phyloP scores from a whole-genome alignment of 2,888 invertebrate species.

The Andrena camellia region DNA sequence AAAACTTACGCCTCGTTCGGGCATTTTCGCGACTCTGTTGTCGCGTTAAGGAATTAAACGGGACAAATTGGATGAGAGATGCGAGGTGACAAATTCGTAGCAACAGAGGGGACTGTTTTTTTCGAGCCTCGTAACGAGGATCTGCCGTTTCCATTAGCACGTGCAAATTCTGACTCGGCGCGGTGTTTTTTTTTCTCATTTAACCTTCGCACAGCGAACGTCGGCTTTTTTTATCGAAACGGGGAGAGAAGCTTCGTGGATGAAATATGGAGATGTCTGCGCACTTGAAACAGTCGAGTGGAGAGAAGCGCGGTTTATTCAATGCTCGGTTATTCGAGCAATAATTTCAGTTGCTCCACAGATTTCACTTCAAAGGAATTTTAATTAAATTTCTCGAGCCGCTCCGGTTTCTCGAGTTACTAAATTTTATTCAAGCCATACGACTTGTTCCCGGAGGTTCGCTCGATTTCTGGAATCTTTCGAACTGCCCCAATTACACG shows the following conservation, averaged over 20 bases:
- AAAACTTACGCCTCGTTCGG: slow-evolving; percentile 9
- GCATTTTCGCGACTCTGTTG: neutral
- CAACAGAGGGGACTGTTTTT: neutral
- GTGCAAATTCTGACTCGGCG: slow-evolving; percentile 9
- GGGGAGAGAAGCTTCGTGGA: neutral
- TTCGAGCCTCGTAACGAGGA: neutral
- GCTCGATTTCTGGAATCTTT: no score
- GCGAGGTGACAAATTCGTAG: neutral
- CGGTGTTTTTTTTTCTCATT: neutral
- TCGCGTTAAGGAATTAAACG: neutral
- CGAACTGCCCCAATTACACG: no score
- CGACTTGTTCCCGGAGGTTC: no score
- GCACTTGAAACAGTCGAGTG: no score
- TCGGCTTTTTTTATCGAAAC: neutral
- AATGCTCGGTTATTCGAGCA: neutral
- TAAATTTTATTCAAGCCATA: no score
- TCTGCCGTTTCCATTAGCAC: neutral
- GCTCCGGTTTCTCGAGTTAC: no score
- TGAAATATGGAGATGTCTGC: neutral
- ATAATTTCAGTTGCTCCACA: neutral
- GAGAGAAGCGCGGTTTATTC: slow-evolving; percentile 1
- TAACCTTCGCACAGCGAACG: slow-evolving; percentile 2
- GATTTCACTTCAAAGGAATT: no score
- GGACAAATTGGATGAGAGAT: neutral
- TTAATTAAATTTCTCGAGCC: no score